phyloP scores from a whole-genome alignment of 2,113 vertebrate genomes.

The Myotis brandtii region DNA sequence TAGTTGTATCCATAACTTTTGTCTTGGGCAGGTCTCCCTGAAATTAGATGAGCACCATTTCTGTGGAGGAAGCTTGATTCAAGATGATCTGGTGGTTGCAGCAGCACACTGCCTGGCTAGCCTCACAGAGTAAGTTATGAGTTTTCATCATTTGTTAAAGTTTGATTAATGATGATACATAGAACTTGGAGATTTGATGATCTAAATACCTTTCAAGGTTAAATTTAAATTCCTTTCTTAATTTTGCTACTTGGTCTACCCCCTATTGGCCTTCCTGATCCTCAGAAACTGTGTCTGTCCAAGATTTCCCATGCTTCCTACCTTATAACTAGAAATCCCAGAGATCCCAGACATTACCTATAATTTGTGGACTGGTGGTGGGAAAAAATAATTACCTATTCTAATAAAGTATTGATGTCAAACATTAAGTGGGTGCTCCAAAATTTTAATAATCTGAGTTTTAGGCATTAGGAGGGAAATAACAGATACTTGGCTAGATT shows the following conservation, averaged over 20 bases:
- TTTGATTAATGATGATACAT: neutral
- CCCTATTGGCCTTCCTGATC: neutral
- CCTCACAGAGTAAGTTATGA: neutral
- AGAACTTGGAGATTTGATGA: neutral
- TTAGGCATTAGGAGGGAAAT: neutral
- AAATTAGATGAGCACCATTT: neutral
- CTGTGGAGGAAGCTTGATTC: slow-evolving; percentile 14
- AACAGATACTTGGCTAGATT: neutral
- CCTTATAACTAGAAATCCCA: neutral
- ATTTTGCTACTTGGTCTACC: neutral
- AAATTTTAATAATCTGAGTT: neutral
- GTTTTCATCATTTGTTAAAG: neutral
- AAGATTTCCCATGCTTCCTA: neutral
- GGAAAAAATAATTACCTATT: neutral
- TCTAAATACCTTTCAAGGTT: neutral
- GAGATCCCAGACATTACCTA: neutral
- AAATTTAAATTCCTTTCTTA: neutral
- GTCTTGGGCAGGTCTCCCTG: slow-evolving; percentile 32
- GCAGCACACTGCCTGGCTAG: neutral
- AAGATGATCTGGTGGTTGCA: neutral
- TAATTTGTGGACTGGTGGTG: neutral
- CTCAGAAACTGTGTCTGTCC: neutral
- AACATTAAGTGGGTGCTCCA: neutral
- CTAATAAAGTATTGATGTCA: neutral
- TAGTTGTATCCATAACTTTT: neutral